Evolutionary conservation across 2,113 vertebrate genomes (phyloP).

Genomic region (Vombatus ursinus): DNA sequence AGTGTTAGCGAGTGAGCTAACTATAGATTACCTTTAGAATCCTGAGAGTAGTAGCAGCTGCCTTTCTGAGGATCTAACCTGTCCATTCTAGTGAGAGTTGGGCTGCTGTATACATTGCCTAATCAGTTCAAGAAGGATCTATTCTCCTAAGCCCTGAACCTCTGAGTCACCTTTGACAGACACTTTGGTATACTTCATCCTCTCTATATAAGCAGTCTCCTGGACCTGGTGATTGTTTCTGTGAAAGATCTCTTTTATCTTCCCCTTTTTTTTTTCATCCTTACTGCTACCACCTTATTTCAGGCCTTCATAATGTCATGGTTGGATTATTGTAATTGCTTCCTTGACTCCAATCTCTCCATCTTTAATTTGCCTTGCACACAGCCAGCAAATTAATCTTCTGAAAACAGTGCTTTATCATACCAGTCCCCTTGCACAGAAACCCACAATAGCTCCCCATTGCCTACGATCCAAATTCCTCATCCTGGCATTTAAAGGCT

Average conservation of each 20-base stretch:
- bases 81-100: neutral
- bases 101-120: neutral
- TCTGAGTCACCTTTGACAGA: neutral
- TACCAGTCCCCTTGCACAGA: constrained; percentile 8
- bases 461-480: neutral
- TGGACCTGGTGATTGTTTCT: neutral
- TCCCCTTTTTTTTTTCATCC: neutral
- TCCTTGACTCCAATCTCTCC: neutral
- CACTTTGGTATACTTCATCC: neutral
- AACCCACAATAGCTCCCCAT: constrained; percentile 8
- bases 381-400: neutral
- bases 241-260: neutral
- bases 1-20: no score
- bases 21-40: neutral
- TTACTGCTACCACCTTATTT: neutral
- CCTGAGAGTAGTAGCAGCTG: neutral
- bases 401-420: constrained; percentile 8
- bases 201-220: neutral
- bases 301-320: neutral
- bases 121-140: neutral
- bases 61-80: neutral
- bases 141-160: neutral
- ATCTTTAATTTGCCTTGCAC: neutral
- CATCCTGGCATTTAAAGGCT: neutral
- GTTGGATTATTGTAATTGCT: neutral